These are phyloP conservation scores for Lithobates pipiens DNA, from an alignment of 2,797 vertebrate genomes.

Conservation along the genomic window DNA sequence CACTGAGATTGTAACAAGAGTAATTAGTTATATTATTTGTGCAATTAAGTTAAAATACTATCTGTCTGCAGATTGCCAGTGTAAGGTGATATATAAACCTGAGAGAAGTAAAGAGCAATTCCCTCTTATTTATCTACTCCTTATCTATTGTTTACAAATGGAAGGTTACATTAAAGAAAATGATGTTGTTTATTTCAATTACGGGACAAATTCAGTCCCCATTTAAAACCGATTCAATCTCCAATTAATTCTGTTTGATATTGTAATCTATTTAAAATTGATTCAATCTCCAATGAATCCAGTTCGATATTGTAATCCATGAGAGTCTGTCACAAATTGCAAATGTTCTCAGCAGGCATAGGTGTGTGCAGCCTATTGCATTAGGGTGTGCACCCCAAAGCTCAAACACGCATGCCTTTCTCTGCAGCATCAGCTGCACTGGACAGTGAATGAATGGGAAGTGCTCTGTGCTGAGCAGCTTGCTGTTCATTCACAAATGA, in stretches of 20 bases:
- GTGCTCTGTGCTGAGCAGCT: no score
- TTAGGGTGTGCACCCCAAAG: no score
- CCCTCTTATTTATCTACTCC: not conserved
- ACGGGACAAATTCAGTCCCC: no score
- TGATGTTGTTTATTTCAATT: not conserved
- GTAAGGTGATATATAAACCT: not conserved
- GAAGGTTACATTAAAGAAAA: not conserved
- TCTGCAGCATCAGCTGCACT: no score
- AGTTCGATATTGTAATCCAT: not conserved
- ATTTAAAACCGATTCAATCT: not conserved
- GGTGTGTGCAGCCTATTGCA: no score
- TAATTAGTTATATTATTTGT: conserved; percentile 6
- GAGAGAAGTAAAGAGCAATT: not conserved
- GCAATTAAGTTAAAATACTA: conserved; percentile 11
- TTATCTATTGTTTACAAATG: not conserved
- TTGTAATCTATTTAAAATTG: no score
- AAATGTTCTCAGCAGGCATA: no score
- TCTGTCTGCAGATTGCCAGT: not conserved
- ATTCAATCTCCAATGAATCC: not conserved
- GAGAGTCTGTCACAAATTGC: no score
- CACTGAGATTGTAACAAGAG: conserved; percentile 1
- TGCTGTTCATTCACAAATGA: no score
- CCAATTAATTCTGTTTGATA: not conserved
- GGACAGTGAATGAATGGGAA: no score
- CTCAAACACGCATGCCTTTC: no score